Conservation (phyloP, 2,113 vertebrate species). For the Panthera uncia region DNA sequence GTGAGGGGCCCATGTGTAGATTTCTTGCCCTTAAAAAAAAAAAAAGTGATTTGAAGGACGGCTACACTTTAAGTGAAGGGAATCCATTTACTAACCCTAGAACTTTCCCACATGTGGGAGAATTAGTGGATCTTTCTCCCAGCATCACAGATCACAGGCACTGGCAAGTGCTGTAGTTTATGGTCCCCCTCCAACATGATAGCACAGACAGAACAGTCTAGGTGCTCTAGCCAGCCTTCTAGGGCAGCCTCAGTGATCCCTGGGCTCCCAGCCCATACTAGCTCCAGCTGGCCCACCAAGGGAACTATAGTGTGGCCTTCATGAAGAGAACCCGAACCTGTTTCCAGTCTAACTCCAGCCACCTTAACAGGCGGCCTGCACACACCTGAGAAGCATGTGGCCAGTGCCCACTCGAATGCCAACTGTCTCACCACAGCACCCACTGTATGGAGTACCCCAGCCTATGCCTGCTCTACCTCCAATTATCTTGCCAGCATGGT, state of each 20-base stretch:
- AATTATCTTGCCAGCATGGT: background rate
- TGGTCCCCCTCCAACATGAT: background rate
- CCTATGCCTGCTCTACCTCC: background rate
- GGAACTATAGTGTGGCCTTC: background rate
- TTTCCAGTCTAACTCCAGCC: background rate
- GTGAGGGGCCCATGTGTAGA: background rate
- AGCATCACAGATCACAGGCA: background rate
- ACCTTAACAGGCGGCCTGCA: background rate
- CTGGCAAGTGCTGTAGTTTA: background rate
- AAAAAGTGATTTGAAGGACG: background rate
- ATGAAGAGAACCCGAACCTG: background rate
- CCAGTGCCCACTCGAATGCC: background rate
- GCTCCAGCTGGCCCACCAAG: background rate
- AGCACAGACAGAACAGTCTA: background rate
- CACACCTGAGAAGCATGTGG: background rate
- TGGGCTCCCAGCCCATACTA: background rate
- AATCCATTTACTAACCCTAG: background rate
- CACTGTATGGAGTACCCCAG: background rate
- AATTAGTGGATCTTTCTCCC: background rate
- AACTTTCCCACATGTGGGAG: background rate
- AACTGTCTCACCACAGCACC: background rate
- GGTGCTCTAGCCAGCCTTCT: background rate
- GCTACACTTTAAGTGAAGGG: background rate
- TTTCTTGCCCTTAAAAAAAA: background rate
- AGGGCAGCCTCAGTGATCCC: background rate